phyloP scores from a whole-genome alignment of 1,140 invertebrate species.

The Eurosta solidaginis region DNA sequence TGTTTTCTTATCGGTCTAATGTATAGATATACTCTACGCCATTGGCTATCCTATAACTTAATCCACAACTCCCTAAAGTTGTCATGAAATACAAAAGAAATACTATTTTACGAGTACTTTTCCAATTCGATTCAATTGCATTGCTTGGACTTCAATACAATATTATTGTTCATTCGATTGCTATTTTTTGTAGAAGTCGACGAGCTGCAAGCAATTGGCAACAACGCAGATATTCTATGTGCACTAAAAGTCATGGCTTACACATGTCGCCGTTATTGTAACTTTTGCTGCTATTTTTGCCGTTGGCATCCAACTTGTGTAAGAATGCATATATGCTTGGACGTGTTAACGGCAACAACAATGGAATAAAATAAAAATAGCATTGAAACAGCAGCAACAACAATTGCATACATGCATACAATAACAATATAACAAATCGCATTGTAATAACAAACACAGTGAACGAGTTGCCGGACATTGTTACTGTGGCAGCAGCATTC shows the following conservation, averaged over 20 bases:
- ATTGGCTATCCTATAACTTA: too few relatives aligned
- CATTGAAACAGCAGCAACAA: neutral
- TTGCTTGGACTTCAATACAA: neutral
- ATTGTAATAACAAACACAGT: neutral
- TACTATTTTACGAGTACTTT: neutral
- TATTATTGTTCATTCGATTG: neutral
- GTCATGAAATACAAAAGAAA: neutral
- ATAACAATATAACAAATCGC: neutral
- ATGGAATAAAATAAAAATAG: neutral
- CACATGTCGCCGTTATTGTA: constrained; percentile 11
- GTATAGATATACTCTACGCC: too few relatives aligned
- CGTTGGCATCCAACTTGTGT: neutral
- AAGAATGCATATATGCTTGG: too few relatives aligned
- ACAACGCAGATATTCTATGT: neutral
- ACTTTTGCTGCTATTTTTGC: neutral
- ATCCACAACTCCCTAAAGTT: neutral
- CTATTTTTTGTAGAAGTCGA: neutral
- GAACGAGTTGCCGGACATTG: neutral
- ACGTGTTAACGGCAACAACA: neutral
- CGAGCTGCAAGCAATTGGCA: neutral
- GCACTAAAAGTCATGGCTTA: constrained; percentile 9
- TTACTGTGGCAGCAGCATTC: neutral
- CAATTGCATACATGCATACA: neutral
- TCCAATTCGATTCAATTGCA: neutral
- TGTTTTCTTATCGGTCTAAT: too few relatives aligned